These are phyloP conservation scores for Epirrita christyi DNA, from an alignment of 2,888 invertebrate species.

Conservation along the genomic window DNA sequence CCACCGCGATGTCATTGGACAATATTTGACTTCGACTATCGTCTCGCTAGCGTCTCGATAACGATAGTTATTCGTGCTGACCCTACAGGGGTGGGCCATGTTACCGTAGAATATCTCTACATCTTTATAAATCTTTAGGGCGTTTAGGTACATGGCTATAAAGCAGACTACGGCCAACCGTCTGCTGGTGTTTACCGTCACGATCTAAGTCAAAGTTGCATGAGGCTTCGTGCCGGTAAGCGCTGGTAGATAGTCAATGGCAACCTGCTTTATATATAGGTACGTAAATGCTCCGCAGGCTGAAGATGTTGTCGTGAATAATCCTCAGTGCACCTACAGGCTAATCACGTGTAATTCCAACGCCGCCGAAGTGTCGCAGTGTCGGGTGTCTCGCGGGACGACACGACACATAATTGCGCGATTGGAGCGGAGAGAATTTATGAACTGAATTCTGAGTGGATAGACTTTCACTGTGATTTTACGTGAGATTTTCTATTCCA, in stretches of 20 bases:
- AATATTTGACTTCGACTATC: too few relatives aligned
- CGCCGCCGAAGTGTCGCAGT: slow-evolving; percentile 13
- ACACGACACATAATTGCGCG: slow-evolving; percentile 29
- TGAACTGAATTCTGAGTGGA: slow-evolving; percentile 14
- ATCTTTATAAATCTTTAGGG: too few relatives aligned
- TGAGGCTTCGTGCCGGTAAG: too few relatives aligned
- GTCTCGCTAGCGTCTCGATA: too few relatives aligned
- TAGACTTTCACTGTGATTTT: slow-evolving; percentile 4
- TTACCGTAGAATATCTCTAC: too few relatives aligned
- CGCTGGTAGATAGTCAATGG: neutral
- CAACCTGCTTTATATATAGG: neutral
- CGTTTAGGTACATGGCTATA: too few relatives aligned
- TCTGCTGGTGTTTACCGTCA: too few relatives aligned
- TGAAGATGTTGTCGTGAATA: slow-evolving; percentile 20
- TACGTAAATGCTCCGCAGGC: neutral
- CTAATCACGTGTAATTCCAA: slow-evolving; percentile 13
- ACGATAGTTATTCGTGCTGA: too few relatives aligned
- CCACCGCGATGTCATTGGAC: too few relatives aligned
- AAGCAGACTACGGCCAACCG: too few relatives aligned
- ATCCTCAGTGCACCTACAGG: slow-evolving; percentile 14
- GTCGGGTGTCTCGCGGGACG: slow-evolving; percentile 22
- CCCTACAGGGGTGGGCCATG: too few relatives aligned
- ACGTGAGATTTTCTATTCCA: neutral
- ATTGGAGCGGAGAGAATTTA: slow-evolving; percentile 20
- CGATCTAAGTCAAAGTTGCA: too few relatives aligned